Evolutionary conservation across 2,888 invertebrate genomes (phyloP), one percentile per base, ranked within the genome.

Genomic region (Archips xylosteana): DNA sequence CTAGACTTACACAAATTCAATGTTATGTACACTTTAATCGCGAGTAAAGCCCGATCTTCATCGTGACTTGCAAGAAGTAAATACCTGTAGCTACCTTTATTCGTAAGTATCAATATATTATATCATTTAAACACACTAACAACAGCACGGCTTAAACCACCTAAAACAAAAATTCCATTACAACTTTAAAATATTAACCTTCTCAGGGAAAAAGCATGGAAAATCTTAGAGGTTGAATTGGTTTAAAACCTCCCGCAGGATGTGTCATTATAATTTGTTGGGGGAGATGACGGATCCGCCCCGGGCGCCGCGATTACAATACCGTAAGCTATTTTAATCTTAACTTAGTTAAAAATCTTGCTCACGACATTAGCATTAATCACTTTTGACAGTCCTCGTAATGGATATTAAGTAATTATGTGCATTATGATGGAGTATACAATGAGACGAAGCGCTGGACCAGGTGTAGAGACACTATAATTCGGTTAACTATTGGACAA

Each of bases 271-370:
- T 92, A 93, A 94, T 94, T 92, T 92, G 85, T 85, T 82, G 85
- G 89, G 92, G 92, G 91, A 89, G 89, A 92, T 92, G 94, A 94
- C 92, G 89, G 92, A 93, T 92, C 89, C 85, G 88, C 92, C 89
- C 86, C 82, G 85, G 86, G 90, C 91, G 77, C 79, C 81, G 87
- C 88, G 86, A 90, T 89, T 89, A 89, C 89, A 91, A 91, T 91
- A 91, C 92, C 91, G 87, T 92, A 89, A 94, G 94, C 94, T 92
- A 93, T 92, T 93, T 94, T 94, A 94, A 93, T 94, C 93, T 93
- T 92, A 93, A 94, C 92, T 94, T 91, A 91, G 92, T 94, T 94
- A 94, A 94, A 94, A 94, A 94, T 94, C 94, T 94, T 92, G 92
- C 92, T 89, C 87, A 91, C 89, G 86, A 91, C 91, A 89, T 92